A percentile compares a stretch with the other conserved stretches of the same genome.
phyloP scores from a whole-genome alignment of 1,140 invertebrate genomes.

The Anadara kagoshimensis region DNA sequence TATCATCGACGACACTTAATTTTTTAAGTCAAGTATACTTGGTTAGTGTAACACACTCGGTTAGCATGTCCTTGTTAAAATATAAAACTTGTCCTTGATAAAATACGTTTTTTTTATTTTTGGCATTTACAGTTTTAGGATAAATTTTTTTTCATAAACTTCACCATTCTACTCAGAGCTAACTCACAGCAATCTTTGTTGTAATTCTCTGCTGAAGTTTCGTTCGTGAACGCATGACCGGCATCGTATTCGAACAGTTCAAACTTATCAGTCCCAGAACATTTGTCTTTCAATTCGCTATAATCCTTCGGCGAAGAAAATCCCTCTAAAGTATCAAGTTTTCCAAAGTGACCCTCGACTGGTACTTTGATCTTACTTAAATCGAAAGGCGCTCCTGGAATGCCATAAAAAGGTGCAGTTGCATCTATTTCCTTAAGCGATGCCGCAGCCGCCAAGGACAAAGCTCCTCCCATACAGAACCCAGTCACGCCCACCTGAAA shows the following conservation, averaged over 20 bases:
- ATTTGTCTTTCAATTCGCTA: conserved; percentile 7
- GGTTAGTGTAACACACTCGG: too few species aligned
- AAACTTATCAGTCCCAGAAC: too few species aligned
- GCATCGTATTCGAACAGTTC: conserved; percentile 33
- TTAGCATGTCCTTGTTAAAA: too few species aligned
- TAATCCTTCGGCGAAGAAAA: conserved; percentile 34
- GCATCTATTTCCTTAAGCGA: conserved; percentile 55
- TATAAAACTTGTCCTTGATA: too few species aligned
- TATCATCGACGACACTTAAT: too few species aligned
- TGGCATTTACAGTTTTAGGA: too few species aligned
- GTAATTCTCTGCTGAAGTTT: conserved; percentile 6
- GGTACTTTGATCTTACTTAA: conserved; percentile 56
- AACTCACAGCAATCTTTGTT: conserved; percentile 26
- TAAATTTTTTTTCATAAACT: conserved; percentile 30
- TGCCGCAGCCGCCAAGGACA: conserved; percentile 56
- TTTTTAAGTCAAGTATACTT: too few species aligned
- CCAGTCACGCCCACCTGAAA: conserved; percentile 63
- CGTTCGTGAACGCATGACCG: conserved; percentile 38
- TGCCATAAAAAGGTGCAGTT: conserved; percentile 68
- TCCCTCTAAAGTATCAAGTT: conserved; percentile 43
- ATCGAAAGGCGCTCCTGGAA: conserved; percentile 49
- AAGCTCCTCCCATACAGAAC: conserved; percentile 67
- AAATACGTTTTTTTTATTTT: too few species aligned
- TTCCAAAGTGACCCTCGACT: conserved; percentile 63
- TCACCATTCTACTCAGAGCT: conserved; percentile 18